Evolutionary conservation across 2,113 vertebrate species (phyloP).

Genomic region (Anolis sagrei): DNA sequence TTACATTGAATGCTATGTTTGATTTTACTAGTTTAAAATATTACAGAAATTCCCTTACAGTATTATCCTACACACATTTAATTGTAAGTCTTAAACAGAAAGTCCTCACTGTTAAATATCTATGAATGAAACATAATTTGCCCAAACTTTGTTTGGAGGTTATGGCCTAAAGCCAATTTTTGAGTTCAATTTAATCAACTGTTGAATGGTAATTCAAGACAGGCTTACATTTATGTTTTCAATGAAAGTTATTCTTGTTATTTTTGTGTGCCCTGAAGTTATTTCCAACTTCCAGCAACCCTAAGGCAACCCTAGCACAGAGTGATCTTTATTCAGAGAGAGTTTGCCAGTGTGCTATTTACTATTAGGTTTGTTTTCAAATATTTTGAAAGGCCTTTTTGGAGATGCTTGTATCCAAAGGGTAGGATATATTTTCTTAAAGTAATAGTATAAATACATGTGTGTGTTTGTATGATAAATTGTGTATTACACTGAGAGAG

Average conservation of each 20-base stretch:
- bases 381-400: background rate
- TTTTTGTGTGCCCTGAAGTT: no score
- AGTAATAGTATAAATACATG: background rate
- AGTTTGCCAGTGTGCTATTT: background rate
- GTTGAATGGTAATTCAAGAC: no score
- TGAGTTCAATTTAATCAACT: no score
- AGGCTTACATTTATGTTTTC: no score
- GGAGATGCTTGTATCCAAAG: background rate
- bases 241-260: no score
- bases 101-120: constrained; percentile 41
- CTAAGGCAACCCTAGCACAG: background rate
- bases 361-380: background rate
- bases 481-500: no score
- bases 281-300: no score
- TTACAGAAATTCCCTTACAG: constrained; percentile 26
- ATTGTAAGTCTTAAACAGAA: background rate
- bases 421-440: background rate
- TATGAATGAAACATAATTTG: constrained; percentile 45
- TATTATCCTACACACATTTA: background rate
- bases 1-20: constrained; percentile 40
- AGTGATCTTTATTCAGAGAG: constrained; percentile 2
- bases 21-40: constrained; percentile 51
- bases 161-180: constrained; percentile 9
- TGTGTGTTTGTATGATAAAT: background rate
- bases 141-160: constrained; percentile 26